Evolutionary conservation across 2,113 vertebrate genomes (phyloP).

Genomic region (Tilapia sparmanii): DNA sequence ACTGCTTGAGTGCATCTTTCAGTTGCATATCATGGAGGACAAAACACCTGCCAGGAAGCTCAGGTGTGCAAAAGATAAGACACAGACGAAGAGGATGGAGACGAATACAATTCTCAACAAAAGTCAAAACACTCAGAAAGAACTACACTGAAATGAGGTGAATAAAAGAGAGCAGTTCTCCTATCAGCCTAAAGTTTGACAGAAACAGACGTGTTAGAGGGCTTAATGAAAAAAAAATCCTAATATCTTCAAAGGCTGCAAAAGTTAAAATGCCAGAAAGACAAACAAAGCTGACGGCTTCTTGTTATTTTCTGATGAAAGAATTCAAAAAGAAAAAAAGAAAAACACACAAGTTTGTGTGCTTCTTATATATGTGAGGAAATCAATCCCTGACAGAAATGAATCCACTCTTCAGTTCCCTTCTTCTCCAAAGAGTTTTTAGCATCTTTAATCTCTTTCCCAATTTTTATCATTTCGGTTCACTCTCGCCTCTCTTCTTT

Average conservation of each 20-base stretch:
- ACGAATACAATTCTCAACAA: background rate
- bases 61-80: background rate
- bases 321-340: background rate
- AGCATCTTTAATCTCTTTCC: background rate
- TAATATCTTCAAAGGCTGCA: slow-evolving; percentile 27
- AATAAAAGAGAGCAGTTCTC: background rate
- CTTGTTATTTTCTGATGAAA: background rate
- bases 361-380: background rate
- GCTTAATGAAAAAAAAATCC: background rate
- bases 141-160: background rate
- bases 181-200: background rate
- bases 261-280: slow-evolving; percentile 9
- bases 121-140: background rate
- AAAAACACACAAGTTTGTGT: background rate
- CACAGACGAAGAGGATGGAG: background rate
- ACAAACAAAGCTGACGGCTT: slow-evolving; percentile 13
- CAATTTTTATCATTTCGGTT: background rate
- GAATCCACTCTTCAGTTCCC: background rate
- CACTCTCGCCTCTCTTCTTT: background rate
- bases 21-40: background rate
- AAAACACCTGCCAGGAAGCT: background rate
- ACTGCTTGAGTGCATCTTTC: background rate
- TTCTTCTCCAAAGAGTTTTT: background rate
- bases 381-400: background rate
- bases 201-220: background rate